These are phyloP conservation scores for Maniola hyperantus DNA, from an alignment of 2,888 invertebrate genomes.

Conservation along the genomic window DNA sequence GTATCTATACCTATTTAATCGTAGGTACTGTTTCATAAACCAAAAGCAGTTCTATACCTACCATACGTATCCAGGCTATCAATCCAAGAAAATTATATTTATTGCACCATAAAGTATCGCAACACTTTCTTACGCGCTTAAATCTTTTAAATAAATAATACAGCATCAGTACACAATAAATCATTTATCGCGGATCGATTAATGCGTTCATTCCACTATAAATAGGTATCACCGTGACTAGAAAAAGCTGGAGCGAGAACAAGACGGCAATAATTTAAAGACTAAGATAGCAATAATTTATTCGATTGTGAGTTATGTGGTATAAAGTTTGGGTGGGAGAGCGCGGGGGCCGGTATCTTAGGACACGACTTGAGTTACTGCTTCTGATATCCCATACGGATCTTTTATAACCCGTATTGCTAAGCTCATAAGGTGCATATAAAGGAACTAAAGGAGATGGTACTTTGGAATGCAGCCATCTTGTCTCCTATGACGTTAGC, in stretches of 20 bases:
- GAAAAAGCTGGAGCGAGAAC: constrained; percentile 58
- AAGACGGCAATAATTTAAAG: constrained; percentile 45
- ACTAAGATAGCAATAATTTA: constrained; percentile 74
- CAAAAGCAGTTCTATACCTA: not conserved
- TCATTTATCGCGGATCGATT: constrained; percentile 54
- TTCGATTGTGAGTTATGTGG: constrained; percentile 73
- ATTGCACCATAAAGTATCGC: constrained; percentile 34
- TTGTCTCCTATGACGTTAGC: constrained; percentile 44
- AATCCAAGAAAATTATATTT: constrained; percentile 24
- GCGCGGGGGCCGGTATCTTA: constrained; percentile 56
- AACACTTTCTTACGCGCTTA: constrained; percentile 35
- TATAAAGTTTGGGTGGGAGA: constrained; percentile 71
- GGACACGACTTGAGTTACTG: constrained; percentile 51
- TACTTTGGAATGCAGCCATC: constrained; percentile 51
- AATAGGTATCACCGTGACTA: constrained; percentile 39
- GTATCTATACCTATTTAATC: too few relatives aligned
- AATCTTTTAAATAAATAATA: constrained; percentile 36
- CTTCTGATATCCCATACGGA: constrained; percentile 41
- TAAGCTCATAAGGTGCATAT: constrained; percentile 34
- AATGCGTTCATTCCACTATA: constrained; percentile 39
- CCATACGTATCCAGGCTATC: not conserved
- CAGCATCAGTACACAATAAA: constrained; percentile 35
- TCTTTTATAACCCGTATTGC: constrained; percentile 34
- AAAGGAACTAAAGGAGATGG: constrained; percentile 19
- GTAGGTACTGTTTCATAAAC: not conserved